Percentiles rank a stretch among this genome's conserved stretches.
phyloP scores from a whole-genome alignment of 2,797 vertebrate species.

The Lycodopsis pacificus region DNA sequence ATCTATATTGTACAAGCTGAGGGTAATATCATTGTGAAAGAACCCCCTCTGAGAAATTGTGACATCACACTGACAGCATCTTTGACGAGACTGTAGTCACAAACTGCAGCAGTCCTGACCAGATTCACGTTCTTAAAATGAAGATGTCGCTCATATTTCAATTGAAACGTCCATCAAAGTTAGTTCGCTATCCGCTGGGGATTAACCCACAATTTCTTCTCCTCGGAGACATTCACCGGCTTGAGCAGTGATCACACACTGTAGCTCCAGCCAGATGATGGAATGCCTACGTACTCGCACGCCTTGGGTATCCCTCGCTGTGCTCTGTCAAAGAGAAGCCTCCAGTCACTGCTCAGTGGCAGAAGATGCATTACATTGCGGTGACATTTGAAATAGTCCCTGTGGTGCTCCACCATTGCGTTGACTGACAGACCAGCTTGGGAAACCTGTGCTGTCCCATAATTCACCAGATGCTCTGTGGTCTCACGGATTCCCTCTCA shows the following conservation, averaged over 20 bases:
- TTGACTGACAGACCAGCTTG: conserved; percentile 81
- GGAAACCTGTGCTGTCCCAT: conserved; percentile 76
- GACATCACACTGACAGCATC: conserved; percentile 49
- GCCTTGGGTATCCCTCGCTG: conserved; percentile 74
- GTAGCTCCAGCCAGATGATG: conserved; percentile 75
- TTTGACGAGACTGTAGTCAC: conserved; percentile 54
- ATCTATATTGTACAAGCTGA: conserved; percentile 45
- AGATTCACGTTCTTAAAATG: conserved; percentile 67
- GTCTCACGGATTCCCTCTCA: conserved; percentile 59
- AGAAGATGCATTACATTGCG: conserved; percentile 82
- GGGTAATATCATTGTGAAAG: conserved; percentile 39
- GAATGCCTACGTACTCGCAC: conserved; percentile 69
- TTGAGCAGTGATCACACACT: conserved; percentile 72
- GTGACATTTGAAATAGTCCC: conserved; percentile 82
- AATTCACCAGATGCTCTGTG: conserved; percentile 80
- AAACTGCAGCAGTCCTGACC: conserved; percentile 50
- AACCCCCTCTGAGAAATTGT: conserved; percentile 27
- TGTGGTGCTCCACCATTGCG: conserved; percentile 70
- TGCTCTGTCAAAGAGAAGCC: conserved; percentile 78
- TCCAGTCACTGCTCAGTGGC: conserved; percentile 80
- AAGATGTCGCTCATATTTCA: conserved; percentile 70
- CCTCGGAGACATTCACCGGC: conserved; percentile 74
- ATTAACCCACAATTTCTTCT: conserved; percentile 70
- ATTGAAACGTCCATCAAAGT: conserved; percentile 78
- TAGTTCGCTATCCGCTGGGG: conserved; percentile 61